These are phyloP conservation scores for Lophotriccus pileatus DNA, from an alignment of 2,797 vertebrate genomes.

Conservation along the genomic window DNA sequence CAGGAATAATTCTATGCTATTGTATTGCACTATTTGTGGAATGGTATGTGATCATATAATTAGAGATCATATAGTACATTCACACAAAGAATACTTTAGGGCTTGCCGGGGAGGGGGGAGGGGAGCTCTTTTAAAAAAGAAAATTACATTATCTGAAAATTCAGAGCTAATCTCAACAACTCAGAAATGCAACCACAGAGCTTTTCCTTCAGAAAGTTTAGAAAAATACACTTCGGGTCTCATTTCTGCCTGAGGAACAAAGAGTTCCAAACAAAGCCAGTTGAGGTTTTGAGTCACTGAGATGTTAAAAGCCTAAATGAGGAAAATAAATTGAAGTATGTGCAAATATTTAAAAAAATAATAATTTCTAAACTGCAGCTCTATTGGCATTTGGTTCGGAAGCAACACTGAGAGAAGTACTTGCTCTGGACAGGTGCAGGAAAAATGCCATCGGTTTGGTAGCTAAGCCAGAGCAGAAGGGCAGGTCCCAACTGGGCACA, in stretches of 20 bases:
- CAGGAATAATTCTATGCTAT: conserved; percentile 62
- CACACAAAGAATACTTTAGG: conserved; percentile 38
- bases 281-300: background rate
- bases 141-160: conserved; percentile 27
- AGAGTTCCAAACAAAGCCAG: background rate
- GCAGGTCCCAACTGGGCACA: background rate
- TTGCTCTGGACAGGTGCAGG: background rate
- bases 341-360: background rate
- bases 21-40: conserved; percentile 51
- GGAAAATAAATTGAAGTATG: background rate
- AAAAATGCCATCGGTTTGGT: rapidly evolving
- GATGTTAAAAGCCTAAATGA: background rate
- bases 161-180: conserved; percentile 1
- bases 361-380: background rate
- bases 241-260: background rate
- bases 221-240: background rate
- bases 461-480: background rate
- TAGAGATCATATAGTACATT: conserved; percentile 48
- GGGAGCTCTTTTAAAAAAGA: background rate
- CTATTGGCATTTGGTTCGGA: background rate
- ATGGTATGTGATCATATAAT: conserved; percentile 61
- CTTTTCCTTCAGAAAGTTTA: background rate
- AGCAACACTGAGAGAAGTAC: background rate
- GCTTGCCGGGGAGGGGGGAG: background rate
- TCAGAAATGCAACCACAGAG: background rate